These are phyloP conservation scores for Sorex araneus DNA, from an alignment of 2,113 vertebrate species.

Conservation along the genomic window DNA sequence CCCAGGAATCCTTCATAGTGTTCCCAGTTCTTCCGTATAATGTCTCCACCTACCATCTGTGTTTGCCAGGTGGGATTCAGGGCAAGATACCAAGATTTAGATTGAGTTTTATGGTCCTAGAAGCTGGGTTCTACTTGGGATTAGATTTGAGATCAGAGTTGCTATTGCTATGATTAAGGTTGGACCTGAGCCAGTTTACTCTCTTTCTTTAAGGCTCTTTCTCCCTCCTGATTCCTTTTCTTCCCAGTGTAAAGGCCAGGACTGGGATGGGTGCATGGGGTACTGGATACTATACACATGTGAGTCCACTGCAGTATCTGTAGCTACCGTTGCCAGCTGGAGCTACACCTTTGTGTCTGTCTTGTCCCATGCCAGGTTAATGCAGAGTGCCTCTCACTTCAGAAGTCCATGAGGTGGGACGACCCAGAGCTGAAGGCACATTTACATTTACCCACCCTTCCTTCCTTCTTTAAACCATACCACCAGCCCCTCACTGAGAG, in stretches of 20 bases:
- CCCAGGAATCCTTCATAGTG: neutral
- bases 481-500: neutral
- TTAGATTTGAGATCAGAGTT: conserved; percentile 1
- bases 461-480: no score
- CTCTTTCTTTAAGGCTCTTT: neutral
- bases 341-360: neutral
- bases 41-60: neutral
- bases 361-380: neutral
- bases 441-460: neutral
- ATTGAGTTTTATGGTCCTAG: neutral
- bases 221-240: neutral
- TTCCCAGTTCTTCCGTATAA: neutral
- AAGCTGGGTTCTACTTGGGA: neutral
- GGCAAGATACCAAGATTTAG: neutral
- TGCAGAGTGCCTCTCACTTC: neutral
- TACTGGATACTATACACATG: fast-evolving
- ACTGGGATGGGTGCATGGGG: neutral
- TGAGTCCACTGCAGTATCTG: neutral
- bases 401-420: neutral
- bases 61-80: neutral
- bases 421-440: neutral
- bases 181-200: neutral
- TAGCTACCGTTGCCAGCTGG: neutral
- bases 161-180: neutral
- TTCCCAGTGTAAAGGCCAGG: neutral